Evolutionary conservation across 2,888 invertebrate genomes (phyloP).

Genomic region (Neoitamus cyanurus): DNA sequence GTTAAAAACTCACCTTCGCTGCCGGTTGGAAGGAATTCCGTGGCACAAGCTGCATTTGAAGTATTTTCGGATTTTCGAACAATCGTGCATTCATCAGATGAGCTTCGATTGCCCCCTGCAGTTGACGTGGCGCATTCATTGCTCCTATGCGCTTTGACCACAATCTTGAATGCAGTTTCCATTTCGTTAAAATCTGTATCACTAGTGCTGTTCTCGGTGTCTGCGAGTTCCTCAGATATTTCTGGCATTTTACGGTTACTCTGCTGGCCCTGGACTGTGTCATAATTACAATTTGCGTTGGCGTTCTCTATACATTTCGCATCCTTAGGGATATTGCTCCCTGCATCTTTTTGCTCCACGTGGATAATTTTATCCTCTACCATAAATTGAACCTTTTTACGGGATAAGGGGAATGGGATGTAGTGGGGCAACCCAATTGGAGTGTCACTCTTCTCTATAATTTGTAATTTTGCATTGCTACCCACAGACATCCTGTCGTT

Average conservation of each 20-base stretch:
- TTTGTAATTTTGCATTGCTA: slow-evolving; percentile 50
- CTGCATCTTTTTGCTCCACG: slow-evolving; percentile 52
- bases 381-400: slow-evolving; percentile 79
- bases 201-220: background rate
- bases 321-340: background rate
- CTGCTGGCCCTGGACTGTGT: background rate
- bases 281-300: background rate
- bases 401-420: slow-evolving; percentile 71
- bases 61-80: background rate
- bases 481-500: slow-evolving; percentile 12
- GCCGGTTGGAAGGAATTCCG: no score
- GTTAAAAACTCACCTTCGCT: no score
- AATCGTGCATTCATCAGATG: background rate
- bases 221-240: background rate
- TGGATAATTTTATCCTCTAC: slow-evolving; percentile 71
- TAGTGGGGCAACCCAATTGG: slow-evolving; percentile 70
- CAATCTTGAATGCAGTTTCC: background rate
- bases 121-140: background rate
- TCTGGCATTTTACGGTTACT: slow-evolving; percentile 21
- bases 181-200: background rate
- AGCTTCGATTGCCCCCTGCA: background rate
- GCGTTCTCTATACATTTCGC: background rate
- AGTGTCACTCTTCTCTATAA: slow-evolving; percentile 48
- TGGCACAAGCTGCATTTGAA: background rate
- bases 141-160: background rate